Conservation (phyloP, 2,888 invertebrate genomes). For the Ophion obscuratus region DNA sequence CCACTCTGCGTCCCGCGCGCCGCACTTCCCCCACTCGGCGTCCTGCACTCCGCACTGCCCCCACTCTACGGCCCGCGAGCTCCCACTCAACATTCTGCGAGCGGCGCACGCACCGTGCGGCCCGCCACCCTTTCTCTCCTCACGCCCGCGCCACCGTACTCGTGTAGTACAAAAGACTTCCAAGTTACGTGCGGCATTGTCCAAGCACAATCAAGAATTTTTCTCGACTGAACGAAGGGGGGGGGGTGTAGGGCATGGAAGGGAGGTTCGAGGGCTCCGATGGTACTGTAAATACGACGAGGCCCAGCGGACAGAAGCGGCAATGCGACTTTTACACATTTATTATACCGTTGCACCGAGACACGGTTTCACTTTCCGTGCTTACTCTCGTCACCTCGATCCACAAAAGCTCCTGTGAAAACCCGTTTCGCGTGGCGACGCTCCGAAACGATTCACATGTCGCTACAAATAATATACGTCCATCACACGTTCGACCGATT, state of each 20-base stretch:
- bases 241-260: neutral
- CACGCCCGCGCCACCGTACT: slow-evolving; percentile 19
- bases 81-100: neutral
- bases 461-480: neutral
- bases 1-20: neutral
- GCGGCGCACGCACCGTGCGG: no score
- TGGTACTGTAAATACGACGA: no score
- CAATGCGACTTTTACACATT: neutral
- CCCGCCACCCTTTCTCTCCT: neutral
- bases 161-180: slow-evolving; percentile 71
- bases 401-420: slow-evolving; percentile 41
- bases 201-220: slow-evolving; percentile 11
- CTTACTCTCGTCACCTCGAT: slow-evolving; percentile 6
- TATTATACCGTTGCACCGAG: slow-evolving; percentile 72
- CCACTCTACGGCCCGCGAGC: no score
- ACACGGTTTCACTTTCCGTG: slow-evolving; percentile 77
- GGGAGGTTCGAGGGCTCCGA: neutral
- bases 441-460: slow-evolving; percentile 19
- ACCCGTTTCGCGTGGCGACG: slow-evolving; percentile 38
- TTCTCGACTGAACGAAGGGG: neutral
- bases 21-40: neutral
- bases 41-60: neutral
- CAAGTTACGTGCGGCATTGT: slow-evolving; percentile 22
- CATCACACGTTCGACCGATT: no score
- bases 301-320: neutral